A percentile compares a stretch with the other conserved stretches of the same genome.
Evolutionary conservation across 2,888 invertebrate species (phyloP).

Genomic region (Macaria notata): DNA sequence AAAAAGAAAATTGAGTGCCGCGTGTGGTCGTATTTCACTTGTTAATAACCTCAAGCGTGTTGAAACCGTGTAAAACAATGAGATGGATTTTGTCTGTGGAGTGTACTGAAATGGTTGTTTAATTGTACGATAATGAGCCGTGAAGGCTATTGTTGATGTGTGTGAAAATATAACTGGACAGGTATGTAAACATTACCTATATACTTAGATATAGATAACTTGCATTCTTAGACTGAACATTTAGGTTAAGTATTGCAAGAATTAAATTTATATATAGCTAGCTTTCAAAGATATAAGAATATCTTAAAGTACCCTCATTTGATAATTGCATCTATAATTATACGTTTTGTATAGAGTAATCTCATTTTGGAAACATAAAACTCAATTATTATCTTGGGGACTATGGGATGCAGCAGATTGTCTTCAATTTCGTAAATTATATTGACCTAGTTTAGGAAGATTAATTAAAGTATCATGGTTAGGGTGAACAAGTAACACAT

Average conservation of each 20-base stretch:
- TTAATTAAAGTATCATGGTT: conserved; percentile 6
- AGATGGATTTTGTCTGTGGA: conserved; percentile 47
- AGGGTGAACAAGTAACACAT: background rate
- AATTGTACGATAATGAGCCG: conserved; percentile 41
- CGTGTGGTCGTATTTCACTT: background rate
- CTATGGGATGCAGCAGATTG: too few species aligned
- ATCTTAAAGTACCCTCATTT: too few species aligned
- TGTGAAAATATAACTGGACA: conserved; percentile 35
- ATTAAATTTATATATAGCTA: too few species aligned
- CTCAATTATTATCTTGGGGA: too few species aligned
- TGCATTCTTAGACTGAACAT: too few species aligned
- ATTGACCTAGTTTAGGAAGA: conserved; percentile 12
- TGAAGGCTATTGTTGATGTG: conserved; percentile 31
- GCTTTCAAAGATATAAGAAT: too few species aligned
- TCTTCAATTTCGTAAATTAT: background rate
- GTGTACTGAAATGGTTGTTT: conserved; percentile 41
- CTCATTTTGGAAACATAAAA: too few species aligned
- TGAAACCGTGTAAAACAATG: conserved; percentile 12
- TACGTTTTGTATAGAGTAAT: too few species aligned
- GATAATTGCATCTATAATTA: too few species aligned
- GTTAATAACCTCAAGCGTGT: background rate
- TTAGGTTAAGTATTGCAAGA: too few species aligned
- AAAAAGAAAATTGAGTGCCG: conserved; percentile 29
- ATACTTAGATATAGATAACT: background rate
- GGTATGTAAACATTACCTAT: conserved; percentile 34